A percentile compares a stretch with the other conserved stretches of the same genome.
Evolutionary conservation across 2,888 invertebrate species (phyloP).

Genomic region (Parasteatoda lunata): DNA sequence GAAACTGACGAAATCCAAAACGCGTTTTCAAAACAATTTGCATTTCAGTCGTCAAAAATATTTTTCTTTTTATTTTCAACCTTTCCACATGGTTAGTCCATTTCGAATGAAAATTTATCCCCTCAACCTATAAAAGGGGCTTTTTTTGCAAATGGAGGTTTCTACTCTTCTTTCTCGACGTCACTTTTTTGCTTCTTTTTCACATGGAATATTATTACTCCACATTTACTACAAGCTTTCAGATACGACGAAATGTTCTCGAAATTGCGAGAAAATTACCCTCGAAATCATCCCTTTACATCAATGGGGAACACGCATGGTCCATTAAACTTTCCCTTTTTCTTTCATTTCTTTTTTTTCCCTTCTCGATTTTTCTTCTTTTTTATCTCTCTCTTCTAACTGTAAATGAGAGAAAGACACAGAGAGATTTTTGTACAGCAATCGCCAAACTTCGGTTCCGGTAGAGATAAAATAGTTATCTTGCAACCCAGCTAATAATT

Average conservation of each 20-base stretch:
- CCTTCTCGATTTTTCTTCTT: constrained; percentile 20
- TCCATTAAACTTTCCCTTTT: constrained; percentile 57
- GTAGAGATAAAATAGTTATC: constrained; percentile 43
- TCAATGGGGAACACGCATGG: constrained; percentile 61
- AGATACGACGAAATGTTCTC: constrained; percentile 50
- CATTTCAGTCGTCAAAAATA: constrained; percentile 28
- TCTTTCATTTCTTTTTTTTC: constrained; percentile 14
- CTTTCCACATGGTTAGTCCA: constrained; percentile 38
- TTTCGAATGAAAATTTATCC: constrained; percentile 30
- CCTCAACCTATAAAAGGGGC: neutral
- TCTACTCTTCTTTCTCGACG: neutral
- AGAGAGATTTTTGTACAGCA: neutral
- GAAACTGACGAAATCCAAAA: constrained; percentile 50
- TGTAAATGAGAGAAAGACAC: neutral
- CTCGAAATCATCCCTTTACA: constrained; percentile 54
- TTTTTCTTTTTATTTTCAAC: constrained; percentile 13
- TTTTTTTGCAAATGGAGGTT: constrained; percentile 12
- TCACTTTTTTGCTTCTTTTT: constrained; percentile 6
- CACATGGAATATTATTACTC: constrained; percentile 53
- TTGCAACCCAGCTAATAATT: constrained; percentile 22
- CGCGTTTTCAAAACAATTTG: constrained; percentile 60
- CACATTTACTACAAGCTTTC: constrained; percentile 51
- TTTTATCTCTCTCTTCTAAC: constrained; percentile 1
- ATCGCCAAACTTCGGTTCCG: constrained; percentile 34
- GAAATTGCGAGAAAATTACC: constrained; percentile 63